Base-by-base conservation (phyloP, 1,140 invertebrate species). In the Pseudomyrmex concolor region DNA sequence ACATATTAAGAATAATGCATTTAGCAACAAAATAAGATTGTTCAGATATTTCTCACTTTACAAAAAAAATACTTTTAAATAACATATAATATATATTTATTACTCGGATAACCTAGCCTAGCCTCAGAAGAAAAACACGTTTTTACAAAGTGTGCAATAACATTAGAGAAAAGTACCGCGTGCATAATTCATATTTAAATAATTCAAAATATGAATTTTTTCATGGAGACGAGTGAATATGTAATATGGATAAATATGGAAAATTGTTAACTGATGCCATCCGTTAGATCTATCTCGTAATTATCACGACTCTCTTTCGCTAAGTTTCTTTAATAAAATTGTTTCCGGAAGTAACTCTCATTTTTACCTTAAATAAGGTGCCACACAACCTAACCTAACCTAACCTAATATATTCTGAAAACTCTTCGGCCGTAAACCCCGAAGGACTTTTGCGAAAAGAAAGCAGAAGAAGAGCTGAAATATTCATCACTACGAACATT, bases 321-420 rank as follows among this genome's bases (percentile, higher is more conserved):
- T 19, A 22, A 5, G 48, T 64, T 8, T 43, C 13, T 77, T 54
- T 59, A 71, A 80, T 80, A 70, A 60, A 71, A n/a, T 59, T 50
- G 19, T 19, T 60, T 60, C 54, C 15, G 43, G 2, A 12, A 12
- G 54, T 71, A 60, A 60, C 10, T 59, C 3, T 4, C 13, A n/a
- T 4, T 68, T 77, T 78, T 78, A 12, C n/a, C 19, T 59, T 54
- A 71, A 71, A 80, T 59, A 80, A 80, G 66, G 7, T 78, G 43
- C 43, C 15, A 59, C 51, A 59, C 76, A 22, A 59, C 54, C 15
- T 50, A 62, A 55, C n/a, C n/a, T n/a, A n/a, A n/a, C n/a, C n/a
- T n/a, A n/a, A n/a, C n/a, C 15, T 50, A 62, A 55, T 67, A 67
- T 62, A 77, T 67, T 50, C 34, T 48, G 13, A 59, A 43, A 80